Conservation (phyloP, 2,888 invertebrate species). For the Thymelicus lineola region DNA sequence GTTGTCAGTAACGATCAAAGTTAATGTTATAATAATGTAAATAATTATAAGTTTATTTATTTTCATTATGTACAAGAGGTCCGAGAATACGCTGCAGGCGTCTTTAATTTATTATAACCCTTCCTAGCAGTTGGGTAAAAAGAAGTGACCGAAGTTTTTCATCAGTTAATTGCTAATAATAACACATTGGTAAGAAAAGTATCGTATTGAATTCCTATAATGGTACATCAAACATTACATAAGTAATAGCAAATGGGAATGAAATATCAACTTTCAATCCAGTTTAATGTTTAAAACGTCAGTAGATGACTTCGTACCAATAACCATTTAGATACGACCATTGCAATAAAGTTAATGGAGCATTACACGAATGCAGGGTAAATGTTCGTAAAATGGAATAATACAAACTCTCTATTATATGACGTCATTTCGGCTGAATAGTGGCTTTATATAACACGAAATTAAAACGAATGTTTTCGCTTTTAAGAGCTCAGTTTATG, state of each 20-base stretch:
- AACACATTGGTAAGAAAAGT: too few species aligned
- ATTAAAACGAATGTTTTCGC: slow-evolving; percentile 28
- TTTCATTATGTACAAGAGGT: too few species aligned
- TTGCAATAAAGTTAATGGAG: slow-evolving; percentile 36
- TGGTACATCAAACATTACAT: background rate
- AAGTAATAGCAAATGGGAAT: background rate
- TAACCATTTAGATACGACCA: slow-evolving; percentile 27
- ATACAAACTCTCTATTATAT: slow-evolving; percentile 33
- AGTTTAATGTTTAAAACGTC: background rate
- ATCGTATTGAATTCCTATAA: too few species aligned
- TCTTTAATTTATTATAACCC: too few species aligned
- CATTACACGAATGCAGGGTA: slow-evolving; percentile 31
- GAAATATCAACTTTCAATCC: background rate
- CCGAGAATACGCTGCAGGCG: too few species aligned
- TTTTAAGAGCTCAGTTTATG: slow-evolving; percentile 18
- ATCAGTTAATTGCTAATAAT: too few species aligned
- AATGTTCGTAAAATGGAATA: slow-evolving; percentile 35
- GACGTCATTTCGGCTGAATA: slow-evolving; percentile 31
- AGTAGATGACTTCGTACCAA: slow-evolving; percentile 11
- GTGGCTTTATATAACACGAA: slow-evolving; percentile 22
- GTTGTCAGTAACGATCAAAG: too few species aligned
- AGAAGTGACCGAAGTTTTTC: too few species aligned
- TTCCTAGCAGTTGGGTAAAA: too few species aligned
- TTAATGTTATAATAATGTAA: too few species aligned
- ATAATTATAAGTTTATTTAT: too few species aligned